phyloP scores from a whole-genome alignment of 2,888 invertebrate species.

The Meteorus cinctellus region DNA sequence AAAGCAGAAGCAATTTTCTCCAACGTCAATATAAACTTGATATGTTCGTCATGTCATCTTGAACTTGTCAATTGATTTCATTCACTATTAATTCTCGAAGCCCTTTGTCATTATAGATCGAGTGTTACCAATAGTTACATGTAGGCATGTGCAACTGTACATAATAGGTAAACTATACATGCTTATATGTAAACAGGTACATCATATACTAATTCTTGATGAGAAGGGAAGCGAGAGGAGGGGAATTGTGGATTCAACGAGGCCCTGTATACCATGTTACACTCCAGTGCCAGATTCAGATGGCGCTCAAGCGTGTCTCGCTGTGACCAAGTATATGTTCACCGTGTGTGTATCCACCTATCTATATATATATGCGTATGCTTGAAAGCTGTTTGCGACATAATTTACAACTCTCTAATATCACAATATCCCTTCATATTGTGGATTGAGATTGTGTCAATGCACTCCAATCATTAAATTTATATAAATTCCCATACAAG shows the following conservation, averaged over 20 bases:
- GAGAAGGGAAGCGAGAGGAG: not conserved
- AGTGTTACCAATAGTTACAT: not conserved
- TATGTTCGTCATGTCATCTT: constrained; percentile 6
- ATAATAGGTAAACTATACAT: not conserved
- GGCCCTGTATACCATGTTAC: constrained; percentile 35
- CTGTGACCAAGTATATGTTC: constrained; percentile 55
- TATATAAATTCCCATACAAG: not conserved
- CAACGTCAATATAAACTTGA: not conserved
- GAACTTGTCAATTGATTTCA: not conserved
- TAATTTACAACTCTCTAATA: constrained; percentile 61
- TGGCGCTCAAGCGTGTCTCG: constrained; percentile 44
- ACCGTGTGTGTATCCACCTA: not conserved
- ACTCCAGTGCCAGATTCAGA: constrained; percentile 51
- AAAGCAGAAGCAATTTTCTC: not conserved
- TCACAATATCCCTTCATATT: not conserved
- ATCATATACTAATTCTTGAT: not conserved
- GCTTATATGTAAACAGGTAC: not conserved
- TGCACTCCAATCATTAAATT: not conserved
- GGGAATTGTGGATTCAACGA: not conserved
- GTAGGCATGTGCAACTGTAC: not conserved
- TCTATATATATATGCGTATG: not conserved
- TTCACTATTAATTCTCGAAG: constrained; percentile 17
- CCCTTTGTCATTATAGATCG: constrained; percentile 18
- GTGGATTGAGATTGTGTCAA: not conserved
- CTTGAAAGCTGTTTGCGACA: constrained; percentile 55